These are phyloP conservation scores for Paragorgia papillata DNA, from an alignment of 92 coral and sea anemone species.

Conservation along the genomic window DNA sequence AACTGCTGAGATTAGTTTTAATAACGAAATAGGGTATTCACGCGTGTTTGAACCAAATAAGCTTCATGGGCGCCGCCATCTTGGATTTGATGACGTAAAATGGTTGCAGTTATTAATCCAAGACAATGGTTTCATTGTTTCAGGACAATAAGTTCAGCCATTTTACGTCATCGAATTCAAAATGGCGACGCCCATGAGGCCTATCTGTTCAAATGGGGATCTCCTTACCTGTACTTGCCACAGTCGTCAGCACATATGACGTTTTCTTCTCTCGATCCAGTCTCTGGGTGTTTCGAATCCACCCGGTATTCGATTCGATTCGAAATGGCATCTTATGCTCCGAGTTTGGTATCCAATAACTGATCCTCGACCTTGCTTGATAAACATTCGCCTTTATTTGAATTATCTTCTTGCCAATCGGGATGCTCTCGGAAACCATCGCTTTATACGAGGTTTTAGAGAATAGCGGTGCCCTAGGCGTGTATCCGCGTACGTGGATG, in stretches of 20 bases:
- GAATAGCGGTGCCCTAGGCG: background rate
- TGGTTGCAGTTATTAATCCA: no score
- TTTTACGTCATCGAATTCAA: no score
- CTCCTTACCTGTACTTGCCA: constrained; percentile 34
- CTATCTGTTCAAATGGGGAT: no score
- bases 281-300: constrained; percentile 28
- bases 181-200: no score
- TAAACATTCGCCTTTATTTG: constrained; percentile 23
- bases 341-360: constrained; percentile 12
- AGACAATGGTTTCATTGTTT: background rate
- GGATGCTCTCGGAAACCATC: constrained; percentile 13
- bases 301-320: constrained; percentile 14
- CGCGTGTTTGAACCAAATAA: no score
- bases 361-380: background rate
- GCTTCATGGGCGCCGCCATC: no score
- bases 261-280: constrained; percentile 35
- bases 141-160: no score
- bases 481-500: constrained; percentile 12
- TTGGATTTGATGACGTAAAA: no score
- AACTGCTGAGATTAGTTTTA: no score
- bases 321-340: constrained; percentile 21
- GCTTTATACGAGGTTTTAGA: constrained; percentile 4
- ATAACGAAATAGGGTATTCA: no score
- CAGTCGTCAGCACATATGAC: background rate
- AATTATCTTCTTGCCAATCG: background rate